Base-by-base conservation (phyloP, 2,113 vertebrate genomes). In the Calidris pygmaea region DNA sequence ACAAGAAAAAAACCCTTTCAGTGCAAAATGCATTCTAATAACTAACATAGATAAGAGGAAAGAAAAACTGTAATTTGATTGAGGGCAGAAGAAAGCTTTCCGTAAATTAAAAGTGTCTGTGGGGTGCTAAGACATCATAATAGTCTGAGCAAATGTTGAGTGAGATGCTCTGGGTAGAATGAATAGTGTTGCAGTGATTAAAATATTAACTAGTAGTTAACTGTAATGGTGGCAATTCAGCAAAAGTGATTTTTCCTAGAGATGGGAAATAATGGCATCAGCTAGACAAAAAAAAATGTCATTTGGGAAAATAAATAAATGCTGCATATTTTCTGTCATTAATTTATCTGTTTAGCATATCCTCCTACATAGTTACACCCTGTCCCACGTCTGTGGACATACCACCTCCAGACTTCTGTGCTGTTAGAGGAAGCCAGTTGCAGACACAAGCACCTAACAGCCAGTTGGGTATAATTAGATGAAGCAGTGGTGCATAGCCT, bases 11-110 rank as follows among this genome's bases (percentile, higher is more conserved):
- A 92, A 65, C 2, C 47, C 16, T 92, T 70, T 68, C 88, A 60
- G 75, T 68, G 60, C 22, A 68, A 89, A 86, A 96, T 78, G 7
- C 20, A 80, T 92, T 93, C 73, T 82, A 94, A 85, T 90, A 91
- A 73, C 81, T 89, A 93, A 7, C 73, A 91, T 2, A 93, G 93
- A 92, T 47, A 87, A 90, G 32, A 95, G 24, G 65, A 89, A 39
- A 93, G 32, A 37, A 97, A 91, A 90, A 71, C 45, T 60, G 23
- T 13, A 45, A 53, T 59, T 48, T 80, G 2, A 24, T 74, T 89
- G 48, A 87, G 56, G 45, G 24, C 30, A 90, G 47, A 83, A 21
- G n/a, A 90, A 86, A 88, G 10, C 47, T 37, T 92, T 77, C 65
- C n/a, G 75, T 66, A 88, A 85, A 92, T 89, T 95, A 65, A 59